Base-by-base conservation (phyloP, 2,888 invertebrate species). In the Epinotia demarniana region DNA sequence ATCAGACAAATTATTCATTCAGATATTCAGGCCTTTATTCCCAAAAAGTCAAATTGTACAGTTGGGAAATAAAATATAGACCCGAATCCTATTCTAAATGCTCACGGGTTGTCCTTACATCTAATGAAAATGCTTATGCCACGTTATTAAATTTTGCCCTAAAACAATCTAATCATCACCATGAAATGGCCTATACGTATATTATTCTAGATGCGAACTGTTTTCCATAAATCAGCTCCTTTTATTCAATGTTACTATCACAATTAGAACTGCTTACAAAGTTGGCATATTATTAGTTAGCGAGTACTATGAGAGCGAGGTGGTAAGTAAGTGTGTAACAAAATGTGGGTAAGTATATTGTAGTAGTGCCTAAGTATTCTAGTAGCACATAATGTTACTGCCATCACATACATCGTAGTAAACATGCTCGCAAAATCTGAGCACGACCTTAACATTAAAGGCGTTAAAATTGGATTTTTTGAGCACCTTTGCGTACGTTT, bases 81-180 rank as follows among this genome's bases (percentile, higher is more conserved):
- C 33, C 33, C 33, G 33, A 33, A 39, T 39, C 9, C 9, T 39
- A 9, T 39, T 39, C 39, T 39, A 39, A 39, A 39, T 39, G 39
- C 39, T 39, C 39, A 39, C 9, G 9, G 39, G 39, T 9, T 39
- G 39, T 33, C 2, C 16, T 4, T 27, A 16, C 33, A 33, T 27
- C 16, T n/a, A 33, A 53, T 53, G 6, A 3, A 53, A 53, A 6
- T n/a, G 53, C 53, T 12, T 16, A 2, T 13, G 3, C 5, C 23
- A 60, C 6, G n/a, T 5, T 53, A 1, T 27, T 27, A 27, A 27
- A 1, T 53, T 53, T 5, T 49, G 16, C 3, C 16, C 16, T 16
- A 60, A 60, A 61, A 33, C 61, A 33, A 53, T 53, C n/a, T 2
- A 61, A 19, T 57, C 61, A 61, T 33, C 61, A 61, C n/a, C 16